These are phyloP conservation scores for Merluccius polli DNA, from an alignment of 2,797 vertebrate genomes.

Conservation along the genomic window DNA sequence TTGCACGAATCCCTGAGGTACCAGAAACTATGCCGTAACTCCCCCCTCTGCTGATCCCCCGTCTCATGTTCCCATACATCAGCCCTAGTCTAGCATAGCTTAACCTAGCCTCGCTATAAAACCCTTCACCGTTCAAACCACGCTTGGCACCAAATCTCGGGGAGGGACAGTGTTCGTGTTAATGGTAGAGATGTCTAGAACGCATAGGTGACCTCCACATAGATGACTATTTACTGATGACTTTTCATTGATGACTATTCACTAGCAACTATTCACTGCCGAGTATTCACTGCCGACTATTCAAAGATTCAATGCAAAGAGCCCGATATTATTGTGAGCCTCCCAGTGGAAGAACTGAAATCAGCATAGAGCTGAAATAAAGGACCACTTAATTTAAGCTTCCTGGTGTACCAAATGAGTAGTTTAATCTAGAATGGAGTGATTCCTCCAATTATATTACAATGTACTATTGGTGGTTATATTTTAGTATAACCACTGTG, in stretches of 20 bases:
- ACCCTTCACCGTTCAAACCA: neutral
- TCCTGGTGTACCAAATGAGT: neutral
- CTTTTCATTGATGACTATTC: too few relatives aligned
- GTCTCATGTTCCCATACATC: neutral
- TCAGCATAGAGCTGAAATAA: neutral
- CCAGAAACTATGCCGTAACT: conserved; percentile 1
- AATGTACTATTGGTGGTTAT: neutral
- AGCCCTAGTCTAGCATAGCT: conserved; percentile 3
- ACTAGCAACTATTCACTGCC: too few relatives aligned
- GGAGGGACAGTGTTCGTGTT: neutral
- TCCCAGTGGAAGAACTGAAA: neutral
- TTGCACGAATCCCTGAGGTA: neutral
- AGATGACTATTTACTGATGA: too few relatives aligned
- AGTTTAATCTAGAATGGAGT: neutral
- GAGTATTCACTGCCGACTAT: too few relatives aligned
- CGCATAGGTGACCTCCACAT: neutral
- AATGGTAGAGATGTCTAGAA: neutral
- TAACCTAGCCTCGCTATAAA: neutral
- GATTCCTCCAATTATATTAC: neutral
- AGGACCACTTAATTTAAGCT: neutral
- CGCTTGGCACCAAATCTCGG: neutral
- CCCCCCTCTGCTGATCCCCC: conserved; percentile 3
- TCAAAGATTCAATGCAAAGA: neutral
- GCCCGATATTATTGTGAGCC: neutral
- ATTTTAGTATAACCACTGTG: neutral